phyloP scores from a whole-genome alignment of 2,888 invertebrate species.

The Protophormia terraenovae region DNA sequence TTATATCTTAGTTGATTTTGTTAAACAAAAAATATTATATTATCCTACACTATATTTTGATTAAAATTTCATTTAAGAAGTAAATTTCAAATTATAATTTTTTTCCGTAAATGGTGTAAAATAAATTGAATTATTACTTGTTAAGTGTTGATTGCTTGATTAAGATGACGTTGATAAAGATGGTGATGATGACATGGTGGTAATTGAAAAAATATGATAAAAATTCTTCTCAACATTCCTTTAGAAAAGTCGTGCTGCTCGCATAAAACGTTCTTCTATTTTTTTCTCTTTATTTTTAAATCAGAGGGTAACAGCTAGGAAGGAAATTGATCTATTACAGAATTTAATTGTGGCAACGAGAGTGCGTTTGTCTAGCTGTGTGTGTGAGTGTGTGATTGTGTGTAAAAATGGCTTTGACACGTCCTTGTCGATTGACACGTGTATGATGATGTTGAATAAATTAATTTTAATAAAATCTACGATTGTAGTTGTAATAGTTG shows the following conservation, averaged over 20 bases:
- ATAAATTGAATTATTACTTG: conserved; percentile 62
- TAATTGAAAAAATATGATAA: conserved; percentile 51
- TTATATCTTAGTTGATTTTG: too few species aligned
- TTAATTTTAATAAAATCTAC: conserved; percentile 48
- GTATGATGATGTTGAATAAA: conserved; percentile 50
- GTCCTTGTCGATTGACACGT: conserved; percentile 65
- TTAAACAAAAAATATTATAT: too few species aligned
- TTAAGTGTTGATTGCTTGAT: conserved; percentile 61
- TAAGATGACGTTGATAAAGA: conserved; percentile 39
- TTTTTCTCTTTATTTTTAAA: not conserved
- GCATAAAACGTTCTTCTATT: conserved; percentile 1
- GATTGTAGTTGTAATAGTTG: conserved; percentile 22
- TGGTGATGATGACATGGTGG: conserved; percentile 46
- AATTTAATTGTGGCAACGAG: conserved; percentile 44
- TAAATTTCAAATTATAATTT: too few species aligned
- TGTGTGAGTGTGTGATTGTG: not conserved
- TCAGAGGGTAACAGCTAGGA: conserved; percentile 22
- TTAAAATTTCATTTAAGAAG: too few species aligned
- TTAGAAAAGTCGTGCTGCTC: conserved; percentile 40
- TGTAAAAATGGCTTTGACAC: conserved; percentile 61
- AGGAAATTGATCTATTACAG: conserved; percentile 55
- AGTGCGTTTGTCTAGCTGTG: too few species aligned
- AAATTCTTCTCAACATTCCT: conserved; percentile 52
- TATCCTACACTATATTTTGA: too few species aligned
- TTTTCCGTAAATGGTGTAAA: conserved; percentile 50